These are phyloP conservation scores for Campaea margaritaria DNA, from an alignment of 2,888 invertebrate species.

Conservation along the genomic window DNA sequence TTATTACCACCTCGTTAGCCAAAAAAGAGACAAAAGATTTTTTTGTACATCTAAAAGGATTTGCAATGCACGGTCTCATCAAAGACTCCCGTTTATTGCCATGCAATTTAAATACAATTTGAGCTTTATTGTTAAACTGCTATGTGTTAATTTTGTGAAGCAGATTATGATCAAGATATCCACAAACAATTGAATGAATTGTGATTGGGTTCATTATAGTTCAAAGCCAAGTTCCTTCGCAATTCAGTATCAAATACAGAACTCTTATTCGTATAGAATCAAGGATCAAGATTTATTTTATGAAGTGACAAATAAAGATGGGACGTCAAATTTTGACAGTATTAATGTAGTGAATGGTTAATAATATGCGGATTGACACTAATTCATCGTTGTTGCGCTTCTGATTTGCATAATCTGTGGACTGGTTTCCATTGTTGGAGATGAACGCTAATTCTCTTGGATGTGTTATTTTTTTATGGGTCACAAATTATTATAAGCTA, in stretches of 20 bases:
- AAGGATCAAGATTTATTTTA: constrained; percentile 31
- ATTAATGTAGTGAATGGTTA: constrained; percentile 51
- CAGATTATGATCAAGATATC: constrained; percentile 54
- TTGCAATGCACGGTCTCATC: constrained; percentile 58
- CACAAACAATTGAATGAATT: constrained; percentile 64
- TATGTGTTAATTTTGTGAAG: constrained; percentile 33
- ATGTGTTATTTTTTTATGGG: neutral
- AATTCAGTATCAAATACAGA: constrained; percentile 13
- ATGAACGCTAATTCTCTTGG: constrained; percentile 20
- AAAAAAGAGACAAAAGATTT: constrained; percentile 60
- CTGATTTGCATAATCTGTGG: constrained; percentile 71
- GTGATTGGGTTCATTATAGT: constrained; percentile 59
- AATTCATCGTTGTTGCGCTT: constrained; percentile 66
- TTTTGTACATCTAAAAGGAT: constrained; percentile 58
- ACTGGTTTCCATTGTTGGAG: constrained; percentile 52
- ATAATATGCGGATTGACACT: constrained; percentile 67
- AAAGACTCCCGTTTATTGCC: constrained; percentile 55
- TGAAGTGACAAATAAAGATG: constrained; percentile 29
- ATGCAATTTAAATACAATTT: constrained; percentile 32
- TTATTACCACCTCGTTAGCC: constrained; percentile 58
- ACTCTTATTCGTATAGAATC: constrained; percentile 21
- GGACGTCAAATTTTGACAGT: constrained; percentile 50
- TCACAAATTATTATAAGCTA: too few relatives aligned
- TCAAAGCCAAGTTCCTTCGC: constrained; percentile 34
- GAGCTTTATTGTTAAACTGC: constrained; percentile 13